Conservation (phyloP, 2,797 vertebrate species). For the Decapterus maruadsi region DNA sequence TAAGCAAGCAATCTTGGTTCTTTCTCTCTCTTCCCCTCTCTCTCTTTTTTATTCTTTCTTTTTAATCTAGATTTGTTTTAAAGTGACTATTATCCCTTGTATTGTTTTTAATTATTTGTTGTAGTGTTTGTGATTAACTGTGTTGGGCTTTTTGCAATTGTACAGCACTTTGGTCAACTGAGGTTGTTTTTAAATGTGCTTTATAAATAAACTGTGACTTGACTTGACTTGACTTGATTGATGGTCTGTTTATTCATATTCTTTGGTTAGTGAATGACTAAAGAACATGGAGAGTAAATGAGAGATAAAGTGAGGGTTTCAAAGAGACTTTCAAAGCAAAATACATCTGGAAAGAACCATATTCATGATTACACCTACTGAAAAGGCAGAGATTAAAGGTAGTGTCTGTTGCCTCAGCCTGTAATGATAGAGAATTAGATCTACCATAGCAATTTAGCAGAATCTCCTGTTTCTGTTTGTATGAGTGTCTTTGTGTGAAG, state of each 20-base stretch:
- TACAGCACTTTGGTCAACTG: too few relatives aligned
- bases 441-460: neutral
- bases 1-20: too few relatives aligned
- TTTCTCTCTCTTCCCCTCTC: too few relatives aligned
- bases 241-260: neutral
- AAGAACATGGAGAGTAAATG: neutral
- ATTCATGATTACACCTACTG: neutral
- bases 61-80: too few relatives aligned
- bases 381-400: slow-evolving; percentile 13
- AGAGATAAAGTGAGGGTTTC: neutral
- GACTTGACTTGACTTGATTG: too few relatives aligned
- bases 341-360: neutral
- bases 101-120: too few relatives aligned
- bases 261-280: neutral
- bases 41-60: too few relatives aligned
- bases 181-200: too few relatives aligned
- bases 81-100: too few relatives aligned
- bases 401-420: neutral
- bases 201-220: too few relatives aligned
- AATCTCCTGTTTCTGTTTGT: neutral
- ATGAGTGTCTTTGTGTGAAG: neutral
- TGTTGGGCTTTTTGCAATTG: too few relatives aligned
- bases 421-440: slow-evolving; percentile 26
- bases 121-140: too few relatives aligned
- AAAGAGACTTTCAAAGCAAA: neutral